Percentiles rank a stretch among this genome's conserved stretches.
Evolutionary conservation across 92 coral and sea anemone species (phyloP).

Genomic region (Desmophyllum pertusum): DNA sequence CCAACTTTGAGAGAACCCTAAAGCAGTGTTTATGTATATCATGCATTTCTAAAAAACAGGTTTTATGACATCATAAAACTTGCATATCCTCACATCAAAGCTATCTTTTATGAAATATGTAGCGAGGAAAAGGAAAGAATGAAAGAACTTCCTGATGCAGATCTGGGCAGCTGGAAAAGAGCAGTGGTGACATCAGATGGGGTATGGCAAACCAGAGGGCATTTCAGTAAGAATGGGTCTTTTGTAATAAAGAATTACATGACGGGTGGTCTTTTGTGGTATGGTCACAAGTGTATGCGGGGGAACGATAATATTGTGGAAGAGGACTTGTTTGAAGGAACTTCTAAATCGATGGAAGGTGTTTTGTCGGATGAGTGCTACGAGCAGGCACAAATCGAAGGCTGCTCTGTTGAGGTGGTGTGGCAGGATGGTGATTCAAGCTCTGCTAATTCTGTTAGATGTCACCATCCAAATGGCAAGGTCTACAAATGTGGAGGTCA

Average conservation of each 20-base stretch:
- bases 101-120: constrained; percentile 59
- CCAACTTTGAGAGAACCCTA: constrained; percentile 55
- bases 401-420: constrained; percentile 43
- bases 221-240: too few species aligned
- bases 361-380: constrained; percentile 42
- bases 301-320: constrained; percentile 39
- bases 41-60: constrained; percentile 37
- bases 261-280: constrained; percentile 54
- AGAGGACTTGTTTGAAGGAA: constrained; percentile 52
- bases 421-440: constrained; percentile 54
- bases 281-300: too few species aligned
- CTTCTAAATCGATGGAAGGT: constrained; percentile 52
- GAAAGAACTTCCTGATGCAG: constrained; percentile 17
- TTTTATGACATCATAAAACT: constrained; percentile 53
- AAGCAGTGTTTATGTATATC: constrained; percentile 49
- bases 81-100: constrained; percentile 52
- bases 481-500: constrained; percentile 30
- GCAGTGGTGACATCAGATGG: constrained; percentile 71
- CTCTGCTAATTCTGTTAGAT: constrained; percentile 3
- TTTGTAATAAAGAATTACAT: constrained; percentile 46
- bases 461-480: constrained; percentile 11
- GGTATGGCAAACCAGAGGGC: constrained; percentile 75
- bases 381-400: constrained; percentile 36
- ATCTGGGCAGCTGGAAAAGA: constrained; percentile 51
- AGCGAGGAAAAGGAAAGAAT: constrained; percentile 49